Evolutionary conservation across 2,113 vertebrate genomes (phyloP), one percentile per base, ranked within the genome.

Genomic region (Arvicanthis niloticus): DNA sequence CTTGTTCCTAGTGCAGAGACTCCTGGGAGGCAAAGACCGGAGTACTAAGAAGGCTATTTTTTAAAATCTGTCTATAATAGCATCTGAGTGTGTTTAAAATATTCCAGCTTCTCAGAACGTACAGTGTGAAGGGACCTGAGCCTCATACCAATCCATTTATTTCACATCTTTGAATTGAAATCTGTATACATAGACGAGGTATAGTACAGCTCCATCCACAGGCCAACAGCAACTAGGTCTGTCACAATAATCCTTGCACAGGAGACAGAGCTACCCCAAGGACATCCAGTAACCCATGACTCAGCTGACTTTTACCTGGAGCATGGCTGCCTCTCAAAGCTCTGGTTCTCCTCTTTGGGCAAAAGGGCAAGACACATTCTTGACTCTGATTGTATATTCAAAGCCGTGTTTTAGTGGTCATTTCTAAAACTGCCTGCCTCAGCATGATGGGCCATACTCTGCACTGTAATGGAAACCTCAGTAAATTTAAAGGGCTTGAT

Each of bases 141-240:
- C 53, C 92, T 82, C 60, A 22, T 86, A 60, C 90, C 19, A 81
- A 56, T 91, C 65, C 93, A 76, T 82, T 92, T 87, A n/a, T 91
- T 92, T 96, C 60, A 86, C 84, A 80, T 94, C 26, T 95, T 84
- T 91, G 40, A 94, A 45, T 48, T 92, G 56, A 67, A 65, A 90
- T 56, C 7, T 56, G 42, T 70, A 0, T 60, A 91, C 80, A 37
- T 65, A 40, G 24, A 51, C 65, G 68, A 56, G 31, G 13, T 22
- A 75, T 65, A 21, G 22, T 26, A 70, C 91, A 89, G 10, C 42
- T 92, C 34, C 60, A 3, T 70, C 15, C 5, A 53, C 8, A 95
- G 93, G 65, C 37, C 37, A 68, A 7, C 65, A 42, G 31, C 40
- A n/a, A 10, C 77, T 82, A 5, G 31, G 26, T 31, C 10, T 91